phyloP scores from a whole-genome alignment of 2,797 vertebrate species.

The Chloroceryle inda region DNA sequence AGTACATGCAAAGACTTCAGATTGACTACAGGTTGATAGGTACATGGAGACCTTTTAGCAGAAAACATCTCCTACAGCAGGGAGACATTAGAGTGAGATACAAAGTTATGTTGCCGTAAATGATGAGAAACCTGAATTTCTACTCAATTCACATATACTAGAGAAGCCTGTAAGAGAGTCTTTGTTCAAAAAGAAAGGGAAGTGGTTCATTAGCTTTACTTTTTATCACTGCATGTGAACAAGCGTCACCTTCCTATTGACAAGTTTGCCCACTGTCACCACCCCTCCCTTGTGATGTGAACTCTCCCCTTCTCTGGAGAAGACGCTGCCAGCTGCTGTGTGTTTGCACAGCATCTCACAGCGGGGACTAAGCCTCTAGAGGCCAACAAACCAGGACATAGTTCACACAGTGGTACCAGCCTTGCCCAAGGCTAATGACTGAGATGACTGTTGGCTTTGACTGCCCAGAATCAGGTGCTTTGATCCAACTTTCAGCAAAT shows the following conservation, averaged over 20 bases:
- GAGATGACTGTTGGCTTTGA: neutral
- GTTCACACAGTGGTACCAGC: neutral
- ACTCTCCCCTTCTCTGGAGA: neutral
- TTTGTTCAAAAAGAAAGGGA: neutral
- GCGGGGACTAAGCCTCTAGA: neutral
- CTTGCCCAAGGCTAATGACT: neutral
- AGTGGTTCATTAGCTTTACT: neutral
- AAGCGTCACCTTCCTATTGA: neutral
- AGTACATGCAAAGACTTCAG: slow-evolving; percentile 33
- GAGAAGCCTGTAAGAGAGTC: neutral
- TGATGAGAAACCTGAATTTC: neutral
- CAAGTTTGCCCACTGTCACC: neutral
- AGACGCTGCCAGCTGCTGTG: neutral
- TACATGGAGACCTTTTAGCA: slow-evolving; percentile 8
- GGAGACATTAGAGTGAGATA: neutral
- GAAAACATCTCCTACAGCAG: neutral
- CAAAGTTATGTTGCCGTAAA: neutral
- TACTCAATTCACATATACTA: neutral
- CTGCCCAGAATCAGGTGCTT: neutral
- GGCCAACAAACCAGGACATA: neutral
- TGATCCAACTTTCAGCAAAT: neutral
- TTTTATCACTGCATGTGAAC: neutral
- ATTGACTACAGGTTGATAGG: slow-evolving; percentile 4
- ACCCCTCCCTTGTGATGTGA: neutral
- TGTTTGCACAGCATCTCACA: neutral